A percentile compares a stretch with the other conserved stretches of the same genome.
Conservation (phyloP, 64 coral and sea anemone genomes). For the Astreopora myriophthalma region DNA sequence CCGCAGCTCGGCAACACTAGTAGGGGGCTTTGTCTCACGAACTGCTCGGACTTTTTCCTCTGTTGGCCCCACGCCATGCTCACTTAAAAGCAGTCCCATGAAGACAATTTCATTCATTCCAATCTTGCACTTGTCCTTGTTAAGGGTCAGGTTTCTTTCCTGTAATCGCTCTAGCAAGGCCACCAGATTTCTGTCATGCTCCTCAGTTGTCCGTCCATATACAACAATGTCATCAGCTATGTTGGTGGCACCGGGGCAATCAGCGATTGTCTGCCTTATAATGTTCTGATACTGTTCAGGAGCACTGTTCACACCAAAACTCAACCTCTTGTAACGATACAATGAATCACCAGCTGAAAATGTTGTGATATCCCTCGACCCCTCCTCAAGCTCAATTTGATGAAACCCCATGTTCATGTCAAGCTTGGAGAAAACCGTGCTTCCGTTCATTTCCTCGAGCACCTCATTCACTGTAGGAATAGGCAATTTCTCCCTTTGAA, state of each 20-base stretch:
- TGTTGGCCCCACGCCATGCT: conserved; percentile 20
- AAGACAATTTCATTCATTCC: conserved; percentile 28
- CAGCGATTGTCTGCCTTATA: background rate
- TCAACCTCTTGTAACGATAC: conserved; percentile 42
- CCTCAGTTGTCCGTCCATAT: background rate
- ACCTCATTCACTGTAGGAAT: conserved; percentile 57
- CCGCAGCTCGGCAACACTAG: too few relatives aligned
- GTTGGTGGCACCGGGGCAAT: background rate
- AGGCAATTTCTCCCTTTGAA: conserved; percentile 47
- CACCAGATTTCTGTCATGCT: conserved; percentile 30
- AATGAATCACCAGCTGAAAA: conserved; percentile 46
- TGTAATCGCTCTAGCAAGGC: background rate
- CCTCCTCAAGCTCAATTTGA: conserved; percentile 32
- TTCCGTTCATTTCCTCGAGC: conserved; percentile 33
- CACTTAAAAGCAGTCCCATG: conserved; percentile 16
- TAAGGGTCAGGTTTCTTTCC: conserved; percentile 47
- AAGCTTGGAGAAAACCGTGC: conserved; percentile 55
- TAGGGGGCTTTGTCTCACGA: too few relatives aligned
- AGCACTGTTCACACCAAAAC: conserved; percentile 45
- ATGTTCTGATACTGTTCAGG: conserved; percentile 36
- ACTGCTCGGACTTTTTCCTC: conserved; percentile 33
- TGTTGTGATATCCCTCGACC: conserved; percentile 56
- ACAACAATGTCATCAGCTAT: conserved; percentile 62
- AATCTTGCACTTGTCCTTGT: background rate
- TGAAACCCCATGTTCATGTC: conserved; percentile 41